Base-by-base conservation (phyloP, 2,888 invertebrate genomes). In the Miltochrista miniata region DNA sequence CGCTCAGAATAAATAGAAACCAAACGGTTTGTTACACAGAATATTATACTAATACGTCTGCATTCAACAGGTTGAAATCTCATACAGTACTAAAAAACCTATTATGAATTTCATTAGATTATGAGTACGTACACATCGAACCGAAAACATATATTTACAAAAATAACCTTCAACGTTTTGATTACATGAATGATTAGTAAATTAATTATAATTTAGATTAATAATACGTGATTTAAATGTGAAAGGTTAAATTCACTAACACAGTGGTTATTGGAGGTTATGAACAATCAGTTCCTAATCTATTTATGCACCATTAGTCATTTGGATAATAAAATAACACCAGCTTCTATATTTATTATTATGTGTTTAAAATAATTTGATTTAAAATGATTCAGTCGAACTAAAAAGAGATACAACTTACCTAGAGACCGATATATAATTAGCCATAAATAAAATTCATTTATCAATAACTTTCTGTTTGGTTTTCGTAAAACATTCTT, bases 271-370 rank as follows among this genome's bases (percentile, higher is more conserved):
- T 62, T 24, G 61, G 45, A 45, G 45, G 45, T 45, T 51, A 47
- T 54, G 52, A 67, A 59, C 64, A 69, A 64, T 53, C 70, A 70
- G 58, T 64, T 56, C 68, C 68, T 78, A 78, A 76, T 76, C 67
- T 72, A 81, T 66, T 68, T 82, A 83, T 83, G 85, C 85, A 85
- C 85, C 85, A 81, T 83, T 65, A 68, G 61, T 71, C 60, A 61
- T 65, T 70, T 66, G 54, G 55, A 62, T 66, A 48, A 67, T 68
- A 71, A 71, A 69, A 74, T 59, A 75, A 65, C 70, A 69, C 64
- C 68, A 65, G 60, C 46, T 15, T 56, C 65, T 63, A 68, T 52
- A 41, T 45, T 61, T 14, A 54, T 63, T 50, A 14, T 43, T 47
- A 49, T 43, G 36, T 51, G 41, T 54, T 43, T 48, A 30, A 45